Percentiles rank a stretch among this genome's conserved stretches.
Evolutionary conservation across 2,113 vertebrate genomes (phyloP).

Genomic region (Tenrec ecaudatus): DNA sequence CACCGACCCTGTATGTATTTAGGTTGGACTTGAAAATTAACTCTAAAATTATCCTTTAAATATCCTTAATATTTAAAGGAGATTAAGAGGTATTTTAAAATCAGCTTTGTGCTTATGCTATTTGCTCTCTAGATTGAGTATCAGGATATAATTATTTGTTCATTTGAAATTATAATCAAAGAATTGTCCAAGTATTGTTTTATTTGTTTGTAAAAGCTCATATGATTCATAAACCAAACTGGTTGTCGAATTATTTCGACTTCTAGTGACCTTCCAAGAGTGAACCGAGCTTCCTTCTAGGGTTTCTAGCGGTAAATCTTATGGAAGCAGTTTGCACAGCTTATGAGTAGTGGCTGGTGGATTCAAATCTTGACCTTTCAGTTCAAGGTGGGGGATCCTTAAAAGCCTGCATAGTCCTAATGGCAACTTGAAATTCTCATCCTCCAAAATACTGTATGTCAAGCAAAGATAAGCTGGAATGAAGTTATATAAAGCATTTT

Average conservation of each 20-base stretch:
- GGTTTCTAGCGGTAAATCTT: not conserved
- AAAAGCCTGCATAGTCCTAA: not conserved
- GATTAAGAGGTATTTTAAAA: slow-evolving; percentile 4
- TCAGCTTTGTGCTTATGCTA: not conserved
- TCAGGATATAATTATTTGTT: slow-evolving; percentile 6
- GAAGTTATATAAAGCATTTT: not conserved
- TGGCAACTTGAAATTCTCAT: too few relatives aligned
- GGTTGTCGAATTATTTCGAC: not conserved
- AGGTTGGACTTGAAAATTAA: slow-evolving; percentile 7
- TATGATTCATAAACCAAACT: not conserved
- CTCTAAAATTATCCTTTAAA: not conserved
- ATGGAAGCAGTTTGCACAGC: not conserved
- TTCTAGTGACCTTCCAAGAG: not conserved
- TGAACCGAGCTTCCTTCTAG: not conserved
- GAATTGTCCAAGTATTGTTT: not conserved
- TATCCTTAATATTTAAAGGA: not conserved
- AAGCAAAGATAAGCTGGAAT: not conserved
- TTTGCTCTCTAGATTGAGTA: not conserved
- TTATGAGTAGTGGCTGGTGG: not conserved
- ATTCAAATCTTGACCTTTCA: not conserved
- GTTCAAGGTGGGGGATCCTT: not conserved
- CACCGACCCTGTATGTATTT: not conserved
- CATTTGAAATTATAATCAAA: slow-evolving; percentile 31
- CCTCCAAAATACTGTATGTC: not conserved
- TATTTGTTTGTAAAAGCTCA: slow-evolving; percentile 30